phyloP scores from a whole-genome alignment of 2,113 vertebrate species.

The Camarhynchus parvulus region DNA sequence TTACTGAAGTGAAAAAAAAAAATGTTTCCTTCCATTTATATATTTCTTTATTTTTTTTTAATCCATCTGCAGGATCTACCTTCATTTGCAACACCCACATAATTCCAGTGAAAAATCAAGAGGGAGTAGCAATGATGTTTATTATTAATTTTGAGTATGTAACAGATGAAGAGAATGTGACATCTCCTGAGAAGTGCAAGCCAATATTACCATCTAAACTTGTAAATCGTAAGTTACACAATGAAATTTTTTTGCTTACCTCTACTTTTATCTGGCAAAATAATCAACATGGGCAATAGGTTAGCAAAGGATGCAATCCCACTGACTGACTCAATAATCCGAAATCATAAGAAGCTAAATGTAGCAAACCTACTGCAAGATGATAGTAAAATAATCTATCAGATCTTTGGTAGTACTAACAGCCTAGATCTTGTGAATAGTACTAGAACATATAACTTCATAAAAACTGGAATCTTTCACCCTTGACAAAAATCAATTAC shows the following conservation, averaged over 20 bases:
- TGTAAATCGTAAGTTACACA: conserved; percentile 86
- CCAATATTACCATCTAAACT: conserved; percentile 88
- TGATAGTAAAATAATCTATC: neutral
- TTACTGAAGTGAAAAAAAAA: neutral
- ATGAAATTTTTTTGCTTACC: neutral
- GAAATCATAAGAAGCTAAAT: neutral
- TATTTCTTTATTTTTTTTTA: neutral
- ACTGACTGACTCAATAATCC: neutral
- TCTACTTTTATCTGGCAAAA: neutral
- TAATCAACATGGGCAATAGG: neutral
- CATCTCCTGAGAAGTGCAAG: conserved; percentile 87
- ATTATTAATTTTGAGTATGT: conserved; percentile 96
- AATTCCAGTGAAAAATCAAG: conserved; percentile 98
- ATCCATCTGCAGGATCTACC: conserved; percentile 82
- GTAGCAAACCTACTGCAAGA: neutral
- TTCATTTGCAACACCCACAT: conserved; percentile 95
- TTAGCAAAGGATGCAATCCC: neutral
- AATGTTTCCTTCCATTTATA: neutral
- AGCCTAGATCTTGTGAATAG: neutral
- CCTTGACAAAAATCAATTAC: neutral
- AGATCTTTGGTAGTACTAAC: neutral
- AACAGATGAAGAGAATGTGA: conserved; percentile 83
- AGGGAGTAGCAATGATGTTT: conserved; percentile 98
- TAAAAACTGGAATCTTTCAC: neutral
- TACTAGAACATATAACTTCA: neutral